Evolutionary conservation across 2,113 vertebrate species (phyloP).

Genomic region (Elaphurus davidianus): DNA sequence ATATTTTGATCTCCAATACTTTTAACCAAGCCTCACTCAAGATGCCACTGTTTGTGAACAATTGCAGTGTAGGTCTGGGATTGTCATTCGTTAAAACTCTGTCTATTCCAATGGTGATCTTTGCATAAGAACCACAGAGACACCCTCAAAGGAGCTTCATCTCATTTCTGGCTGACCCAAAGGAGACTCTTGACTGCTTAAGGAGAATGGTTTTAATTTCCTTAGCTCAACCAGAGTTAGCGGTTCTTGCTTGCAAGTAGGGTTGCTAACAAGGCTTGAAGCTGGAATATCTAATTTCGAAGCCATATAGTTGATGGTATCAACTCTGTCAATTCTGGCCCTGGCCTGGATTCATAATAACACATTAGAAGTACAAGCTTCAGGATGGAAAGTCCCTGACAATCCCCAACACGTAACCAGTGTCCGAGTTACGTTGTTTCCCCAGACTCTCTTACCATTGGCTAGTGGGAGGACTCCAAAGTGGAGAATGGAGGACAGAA

Average conservation of each 20-base stretch:
- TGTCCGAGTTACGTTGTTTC: background rate
- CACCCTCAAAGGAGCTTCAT: background rate
- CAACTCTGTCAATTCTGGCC: background rate
- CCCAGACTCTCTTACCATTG: constrained; percentile 77
- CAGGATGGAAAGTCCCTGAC: background rate
- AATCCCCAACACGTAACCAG: background rate
- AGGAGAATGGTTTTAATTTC: background rate
- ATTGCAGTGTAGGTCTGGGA: background rate
- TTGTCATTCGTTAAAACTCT: background rate
- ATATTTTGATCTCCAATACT: background rate
- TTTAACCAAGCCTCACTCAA: background rate
- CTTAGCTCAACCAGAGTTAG: background rate
- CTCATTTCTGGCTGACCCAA: background rate
- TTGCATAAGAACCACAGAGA: background rate
- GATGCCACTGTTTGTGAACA: background rate
- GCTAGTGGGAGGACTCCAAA: constrained; percentile 79
- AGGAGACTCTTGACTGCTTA: background rate
- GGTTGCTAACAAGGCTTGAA: background rate
- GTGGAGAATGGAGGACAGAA: constrained; percentile 82
- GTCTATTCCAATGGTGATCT: background rate
- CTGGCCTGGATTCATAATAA: background rate
- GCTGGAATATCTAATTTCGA: background rate
- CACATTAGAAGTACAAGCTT: background rate
- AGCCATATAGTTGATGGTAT: background rate
- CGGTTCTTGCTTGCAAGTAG: background rate